phyloP scores from a whole-genome alignment of 2,797 vertebrate genomes.

The Phalloptychus januarius region DNA sequence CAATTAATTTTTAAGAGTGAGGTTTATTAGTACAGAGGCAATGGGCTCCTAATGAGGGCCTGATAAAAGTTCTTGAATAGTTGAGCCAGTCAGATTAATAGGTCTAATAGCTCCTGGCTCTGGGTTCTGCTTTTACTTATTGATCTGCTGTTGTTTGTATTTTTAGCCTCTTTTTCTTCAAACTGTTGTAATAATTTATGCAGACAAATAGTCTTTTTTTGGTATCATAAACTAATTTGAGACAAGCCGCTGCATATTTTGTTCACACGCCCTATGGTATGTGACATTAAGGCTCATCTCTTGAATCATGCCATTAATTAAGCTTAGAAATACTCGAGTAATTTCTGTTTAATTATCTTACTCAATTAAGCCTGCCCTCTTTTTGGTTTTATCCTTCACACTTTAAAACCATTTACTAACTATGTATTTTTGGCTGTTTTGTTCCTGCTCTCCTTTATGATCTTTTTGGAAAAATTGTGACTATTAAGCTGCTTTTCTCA shows the following conservation, averaged over 20 bases:
- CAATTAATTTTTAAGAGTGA: conserved; percentile 78
- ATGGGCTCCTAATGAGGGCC: conserved; percentile 75
- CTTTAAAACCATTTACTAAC: conserved; percentile 34
- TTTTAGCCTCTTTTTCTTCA: conserved; percentile 28
- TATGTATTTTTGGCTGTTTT: not conserved
- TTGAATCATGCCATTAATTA: conserved; percentile 68
- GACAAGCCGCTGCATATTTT: conserved; percentile 23
- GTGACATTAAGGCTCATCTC: conserved; percentile 63
- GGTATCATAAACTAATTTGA: conserved; percentile 39
- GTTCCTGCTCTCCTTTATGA: not conserved
- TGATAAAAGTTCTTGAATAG: conserved; percentile 68
- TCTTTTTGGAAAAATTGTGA: conserved; percentile 8
- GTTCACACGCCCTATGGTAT: conserved; percentile 12
- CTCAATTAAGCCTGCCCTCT: conserved; percentile 59
- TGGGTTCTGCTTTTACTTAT: conserved; percentile 57
- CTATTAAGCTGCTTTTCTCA: conserved; percentile 1
- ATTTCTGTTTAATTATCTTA: conserved; percentile 67
- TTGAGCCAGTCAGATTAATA: conserved; percentile 67
- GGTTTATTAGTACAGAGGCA: conserved; percentile 79
- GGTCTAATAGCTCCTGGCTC: conserved; percentile 64
- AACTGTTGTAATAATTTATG: conserved; percentile 36
- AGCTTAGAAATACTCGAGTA: conserved; percentile 58
- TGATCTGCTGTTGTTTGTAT: conserved; percentile 51
- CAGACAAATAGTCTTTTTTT: conserved; percentile 35
- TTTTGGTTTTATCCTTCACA: conserved; percentile 50